Conservation (phyloP, 2,888 invertebrate species). For the Halocaridina rubra region DNA sequence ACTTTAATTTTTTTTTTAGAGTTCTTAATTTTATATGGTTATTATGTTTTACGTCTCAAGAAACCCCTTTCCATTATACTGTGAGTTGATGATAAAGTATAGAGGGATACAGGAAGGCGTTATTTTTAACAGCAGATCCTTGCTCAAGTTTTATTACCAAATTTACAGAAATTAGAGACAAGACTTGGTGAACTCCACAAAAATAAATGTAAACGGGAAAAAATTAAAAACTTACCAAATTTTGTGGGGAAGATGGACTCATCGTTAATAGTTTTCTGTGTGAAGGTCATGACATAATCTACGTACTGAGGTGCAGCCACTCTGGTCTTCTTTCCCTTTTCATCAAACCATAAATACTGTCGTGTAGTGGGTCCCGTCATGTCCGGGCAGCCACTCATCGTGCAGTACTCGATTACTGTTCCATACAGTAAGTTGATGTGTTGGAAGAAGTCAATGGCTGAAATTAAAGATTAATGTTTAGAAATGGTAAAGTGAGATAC, state of each 20-base stretch:
- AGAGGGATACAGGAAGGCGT: too few species aligned
- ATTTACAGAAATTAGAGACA: neutral
- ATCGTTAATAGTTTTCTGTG: conserved; percentile 96
- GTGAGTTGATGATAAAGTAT: too few species aligned
- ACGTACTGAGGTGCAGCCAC: conserved; percentile 98
- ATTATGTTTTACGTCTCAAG: too few species aligned
- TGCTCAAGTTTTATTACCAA: too few species aligned
- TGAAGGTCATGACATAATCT: conserved; percentile 98
- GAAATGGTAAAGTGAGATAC: too few species aligned
- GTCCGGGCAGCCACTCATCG: conserved; percentile 92
- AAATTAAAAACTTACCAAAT: conserved; percentile 82
- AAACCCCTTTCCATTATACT: too few species aligned
- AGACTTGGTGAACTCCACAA: neutral
- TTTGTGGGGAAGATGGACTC: conserved; percentile 98
- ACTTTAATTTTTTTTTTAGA: too few species aligned
- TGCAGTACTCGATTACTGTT: conserved; percentile 98
- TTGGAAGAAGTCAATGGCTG: conserved; percentile 97
- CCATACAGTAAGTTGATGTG: conserved; percentile 99
- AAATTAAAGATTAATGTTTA: conserved; percentile 66
- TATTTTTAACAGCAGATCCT: too few species aligned
- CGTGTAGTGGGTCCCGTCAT: conserved; percentile 89
- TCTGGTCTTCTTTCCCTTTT: conserved; percentile 97
- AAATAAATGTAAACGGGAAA: neutral
- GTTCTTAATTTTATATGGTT: too few species aligned
- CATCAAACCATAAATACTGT: conserved; percentile 98